Base-by-base conservation (phyloP, 37 sponge, comb jelly and placozoan species). In the Dysidea cf. avara region DNA sequence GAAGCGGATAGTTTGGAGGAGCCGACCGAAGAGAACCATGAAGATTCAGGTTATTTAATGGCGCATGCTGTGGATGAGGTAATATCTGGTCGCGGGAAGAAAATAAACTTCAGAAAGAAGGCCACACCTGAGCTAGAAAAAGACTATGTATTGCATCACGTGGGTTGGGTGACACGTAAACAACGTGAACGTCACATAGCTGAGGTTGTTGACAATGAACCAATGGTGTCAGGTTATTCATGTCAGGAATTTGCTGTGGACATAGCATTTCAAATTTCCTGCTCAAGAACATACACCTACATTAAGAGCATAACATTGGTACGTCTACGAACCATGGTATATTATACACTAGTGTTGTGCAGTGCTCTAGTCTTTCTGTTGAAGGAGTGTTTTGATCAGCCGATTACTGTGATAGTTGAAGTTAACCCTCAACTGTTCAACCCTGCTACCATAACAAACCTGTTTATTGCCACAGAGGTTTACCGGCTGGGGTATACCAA, bases 201-300 rank as follows among this genome's bases (percentile, higher is more conserved):
- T 29, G 39, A 59, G 38, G 46, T 74, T 9, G 49, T 43, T 16
- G 75, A 74, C 2, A 24, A 39, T 20, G 75, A 74, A 50, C 75
- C 75, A 17, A 60, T 74, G 75, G 47, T 22, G 18, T 74, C 75
- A 16, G 75, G 75, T 14, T 40, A 74, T 33, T 28, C 48, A 6
- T 74, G 75, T 50, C 75, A 74, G 26, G 75, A 74, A 32, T 74
- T 39, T 74, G 75, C 75, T 9, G 75, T 74, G 12, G 75, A 74
- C 22, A 74, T 74, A 3, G 75, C 75, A 7, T 74, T 74, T 24
- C 75, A 74, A 31, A 13, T 74, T 3, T 74, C 75, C 21, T 30
- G 75, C 26, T 74, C 75, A 25, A 56, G 75, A 6, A 74, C 75
- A 7, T 74, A 37, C 26, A 74, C 75, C 13, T 74, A 60, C 49